Evolutionary conservation across 2,888 invertebrate species (phyloP).

Genomic region (Cremastinae sp.): DNA sequence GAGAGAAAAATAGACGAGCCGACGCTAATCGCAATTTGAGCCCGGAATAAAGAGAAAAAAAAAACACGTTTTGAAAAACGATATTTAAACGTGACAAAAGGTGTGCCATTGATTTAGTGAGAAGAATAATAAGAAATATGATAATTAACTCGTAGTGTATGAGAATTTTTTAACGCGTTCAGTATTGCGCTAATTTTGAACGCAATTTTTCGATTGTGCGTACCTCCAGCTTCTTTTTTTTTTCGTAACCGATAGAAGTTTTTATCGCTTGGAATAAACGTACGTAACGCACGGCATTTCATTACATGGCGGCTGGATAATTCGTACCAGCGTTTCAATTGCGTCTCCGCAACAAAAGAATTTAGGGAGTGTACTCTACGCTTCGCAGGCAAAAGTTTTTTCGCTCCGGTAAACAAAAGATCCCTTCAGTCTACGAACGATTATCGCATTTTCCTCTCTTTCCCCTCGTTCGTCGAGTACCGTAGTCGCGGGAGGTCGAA

Average conservation of each 20-base stretch:
- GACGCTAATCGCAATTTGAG: slow-evolving; percentile 24
- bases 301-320: slow-evolving; percentile 47
- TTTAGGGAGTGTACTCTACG: slow-evolving; percentile 55
- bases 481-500: neutral
- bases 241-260: slow-evolving; percentile 1
- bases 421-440: slow-evolving; percentile 20
- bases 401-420: slow-evolving; percentile 56
- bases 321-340: slow-evolving; percentile 38
- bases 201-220: slow-evolving; percentile 18
- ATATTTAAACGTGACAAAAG: slow-evolving; percentile 26
- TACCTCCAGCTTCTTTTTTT: slow-evolving; percentile 12
- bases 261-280: slow-evolving; percentile 1
- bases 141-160: neutral
- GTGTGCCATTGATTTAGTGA: slow-evolving; percentile 36
- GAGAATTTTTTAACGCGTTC: neutral
- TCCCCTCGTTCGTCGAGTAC: neutral
- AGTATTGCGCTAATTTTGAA: neutral
- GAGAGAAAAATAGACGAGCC: slow-evolving; percentile 17
- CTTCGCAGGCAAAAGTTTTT: slow-evolving; percentile 40
- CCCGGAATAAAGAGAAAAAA: slow-evolving; percentile 27
- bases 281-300: slow-evolving; percentile 22
- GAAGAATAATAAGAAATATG: neutral
- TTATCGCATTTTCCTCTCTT: neutral
- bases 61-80: slow-evolving; percentile 8
- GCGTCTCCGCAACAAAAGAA: slow-evolving; percentile 31